These are phyloP conservation scores for Oconnorella tubifera DNA, from an alignment of 2,888 invertebrate species.

Conservation along the genomic window DNA sequence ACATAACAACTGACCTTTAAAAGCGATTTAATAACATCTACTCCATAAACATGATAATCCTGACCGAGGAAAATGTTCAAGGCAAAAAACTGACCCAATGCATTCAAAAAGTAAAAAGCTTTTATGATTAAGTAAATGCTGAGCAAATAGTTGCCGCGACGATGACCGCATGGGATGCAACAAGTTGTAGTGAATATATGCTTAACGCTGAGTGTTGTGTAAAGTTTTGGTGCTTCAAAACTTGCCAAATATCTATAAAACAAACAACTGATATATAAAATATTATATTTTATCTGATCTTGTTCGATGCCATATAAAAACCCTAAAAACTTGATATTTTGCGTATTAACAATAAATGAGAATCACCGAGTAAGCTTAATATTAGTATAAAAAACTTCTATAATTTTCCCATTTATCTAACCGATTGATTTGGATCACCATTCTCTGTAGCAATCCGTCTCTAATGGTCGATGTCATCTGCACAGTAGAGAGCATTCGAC, in stretches of 20 bases:
- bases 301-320: too few species aligned
- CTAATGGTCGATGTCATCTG: background rate
- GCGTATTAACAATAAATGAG: too few species aligned
- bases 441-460: background rate
- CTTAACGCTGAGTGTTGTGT: background rate
- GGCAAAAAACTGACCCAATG: background rate
- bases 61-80: background rate
- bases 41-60: background rate
- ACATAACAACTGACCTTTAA: too few species aligned
- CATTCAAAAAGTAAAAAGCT: background rate
- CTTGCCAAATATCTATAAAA: background rate
- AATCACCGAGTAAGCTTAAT: too few species aligned
- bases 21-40: background rate
- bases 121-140: background rate
- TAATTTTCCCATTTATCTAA: background rate
- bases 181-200: background rate
- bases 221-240: background rate
- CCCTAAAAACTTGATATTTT: too few species aligned
- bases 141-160: background rate
- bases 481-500: background rate
- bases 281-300: too few species aligned
- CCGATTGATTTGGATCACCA: background rate
- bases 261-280: too few species aligned
- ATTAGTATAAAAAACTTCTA: too few species aligned
- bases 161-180: background rate